These are phyloP conservation scores for Neopipo cinnamomea DNA, from an alignment of 2,113 vertebrate genomes.

Conservation along the genomic window DNA sequence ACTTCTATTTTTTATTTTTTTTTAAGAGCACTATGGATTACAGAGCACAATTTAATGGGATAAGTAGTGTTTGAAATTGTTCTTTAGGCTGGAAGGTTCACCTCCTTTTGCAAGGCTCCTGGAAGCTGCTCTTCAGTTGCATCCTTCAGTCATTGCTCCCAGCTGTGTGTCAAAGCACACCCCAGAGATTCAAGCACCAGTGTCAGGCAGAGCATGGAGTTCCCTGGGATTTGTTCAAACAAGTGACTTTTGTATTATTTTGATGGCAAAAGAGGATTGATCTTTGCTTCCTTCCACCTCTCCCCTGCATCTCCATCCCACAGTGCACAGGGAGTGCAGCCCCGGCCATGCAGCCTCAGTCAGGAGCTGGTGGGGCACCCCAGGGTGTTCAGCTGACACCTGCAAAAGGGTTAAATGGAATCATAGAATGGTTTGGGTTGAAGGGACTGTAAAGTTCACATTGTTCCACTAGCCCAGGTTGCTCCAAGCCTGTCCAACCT, in stretches of 20 bases:
- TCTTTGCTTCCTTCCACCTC: neutral
- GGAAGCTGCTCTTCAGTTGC: neutral
- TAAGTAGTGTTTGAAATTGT: neutral
- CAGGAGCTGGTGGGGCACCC: neutral
- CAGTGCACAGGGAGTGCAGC: fast-evolving
- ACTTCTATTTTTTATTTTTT: neutral
- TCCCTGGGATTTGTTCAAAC: neutral
- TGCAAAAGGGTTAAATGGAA: neutral
- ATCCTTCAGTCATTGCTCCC: neutral
- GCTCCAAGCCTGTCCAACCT: neutral
- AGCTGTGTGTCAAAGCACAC: neutral
- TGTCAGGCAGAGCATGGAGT: neutral
- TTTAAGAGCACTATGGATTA: neutral
- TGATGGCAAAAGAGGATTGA: fast-evolving
- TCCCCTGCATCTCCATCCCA: neutral
- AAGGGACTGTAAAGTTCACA: neutral
- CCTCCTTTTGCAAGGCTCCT: neutral
- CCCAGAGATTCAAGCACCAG: neutral
- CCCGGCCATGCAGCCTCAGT: neutral
- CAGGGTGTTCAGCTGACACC: neutral
- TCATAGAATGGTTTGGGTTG: neutral
- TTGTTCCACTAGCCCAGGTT: neutral
- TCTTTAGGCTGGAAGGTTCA: neutral
- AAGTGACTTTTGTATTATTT: neutral
- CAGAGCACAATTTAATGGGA: neutral